Percentiles rank a stretch among this genome's conserved stretches.
These are phyloP conservation scores for Danio jaintianensis DNA, from an alignment of 2,797 vertebrate species.

Conservation along the genomic window DNA sequence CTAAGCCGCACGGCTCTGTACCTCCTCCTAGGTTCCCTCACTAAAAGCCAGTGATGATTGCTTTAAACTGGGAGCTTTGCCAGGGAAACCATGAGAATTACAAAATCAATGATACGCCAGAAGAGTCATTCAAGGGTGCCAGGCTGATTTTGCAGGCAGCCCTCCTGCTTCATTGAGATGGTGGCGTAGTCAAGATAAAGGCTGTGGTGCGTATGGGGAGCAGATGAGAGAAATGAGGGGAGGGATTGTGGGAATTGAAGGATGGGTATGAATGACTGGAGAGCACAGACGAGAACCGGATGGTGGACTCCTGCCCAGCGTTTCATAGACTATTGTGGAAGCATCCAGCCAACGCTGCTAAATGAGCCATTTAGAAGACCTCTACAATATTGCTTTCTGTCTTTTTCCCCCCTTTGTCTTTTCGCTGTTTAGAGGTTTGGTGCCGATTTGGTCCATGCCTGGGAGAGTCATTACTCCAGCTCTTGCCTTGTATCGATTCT, in stretches of 20 bases:
- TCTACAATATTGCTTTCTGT: constrained; percentile 7
- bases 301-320: constrained; percentile 1
- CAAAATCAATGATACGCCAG: constrained; percentile 48
- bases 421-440: constrained; percentile 33
- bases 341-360: constrained; percentile 36
- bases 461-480: constrained; percentile 38
- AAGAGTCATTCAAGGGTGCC: constrained; percentile 42
- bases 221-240: constrained; percentile 27
- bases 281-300: constrained; percentile 12
- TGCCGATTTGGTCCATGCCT: constrained; percentile 21
- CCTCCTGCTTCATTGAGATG: constrained; percentile 36
- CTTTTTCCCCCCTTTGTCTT: background rate
- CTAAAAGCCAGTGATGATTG: constrained; percentile 42
- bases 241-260: constrained; percentile 39
- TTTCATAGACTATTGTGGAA: constrained; percentile 23
- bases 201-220: constrained; percentile 38
- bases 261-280: constrained; percentile 32
- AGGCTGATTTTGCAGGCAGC: constrained; percentile 28
- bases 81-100: constrained; percentile 43
- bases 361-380: constrained; percentile 37
- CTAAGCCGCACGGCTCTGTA: constrained; percentile 1
- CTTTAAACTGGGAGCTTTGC: constrained; percentile 43
- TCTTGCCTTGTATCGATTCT: constrained; percentile 35
- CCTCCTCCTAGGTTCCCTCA: constrained; percentile 14
- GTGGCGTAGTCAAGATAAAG: constrained; percentile 40